Percentiles rank a stretch among this genome's conserved stretches.
These are phyloP conservation scores for Perca flavescens DNA, from an alignment of 2,113 vertebrate species.

Conservation along the genomic window DNA sequence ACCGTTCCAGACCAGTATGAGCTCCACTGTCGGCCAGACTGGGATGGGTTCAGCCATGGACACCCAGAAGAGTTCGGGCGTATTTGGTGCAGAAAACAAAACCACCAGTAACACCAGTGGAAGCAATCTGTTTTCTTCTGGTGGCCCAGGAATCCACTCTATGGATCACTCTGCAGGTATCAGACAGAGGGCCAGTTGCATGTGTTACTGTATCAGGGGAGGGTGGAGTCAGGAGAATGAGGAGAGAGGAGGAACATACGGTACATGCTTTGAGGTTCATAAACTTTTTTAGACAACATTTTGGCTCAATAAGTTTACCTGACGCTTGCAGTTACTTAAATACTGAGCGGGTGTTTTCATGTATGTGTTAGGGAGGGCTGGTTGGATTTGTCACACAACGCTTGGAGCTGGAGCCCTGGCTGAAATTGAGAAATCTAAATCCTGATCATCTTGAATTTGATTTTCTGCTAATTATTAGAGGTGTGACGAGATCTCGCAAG, in stretches of 20 bases:
- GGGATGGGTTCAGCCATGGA: constrained; percentile 65
- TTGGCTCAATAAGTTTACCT: background rate
- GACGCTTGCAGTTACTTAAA: background rate
- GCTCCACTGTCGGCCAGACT: constrained; percentile 62
- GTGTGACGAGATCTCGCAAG: too few relatives aligned
- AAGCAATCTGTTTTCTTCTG: constrained; percentile 67
- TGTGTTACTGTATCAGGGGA: constrained; percentile 8
- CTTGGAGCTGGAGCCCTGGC: background rate
- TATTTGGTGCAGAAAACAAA: constrained; percentile 74
- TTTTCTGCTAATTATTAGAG: background rate
- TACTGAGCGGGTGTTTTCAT: background rate
- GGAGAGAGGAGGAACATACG: background rate
- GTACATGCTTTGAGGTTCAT: background rate
- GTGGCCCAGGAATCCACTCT: constrained; percentile 67
- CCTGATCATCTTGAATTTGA: background rate
- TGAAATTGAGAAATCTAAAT: background rate
- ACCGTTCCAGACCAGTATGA: constrained; percentile 77
- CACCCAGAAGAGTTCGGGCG: constrained; percentile 72
- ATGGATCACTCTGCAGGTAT: constrained; percentile 78
- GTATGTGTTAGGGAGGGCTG: background rate
- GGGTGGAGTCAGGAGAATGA: background rate
- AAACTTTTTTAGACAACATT: background rate
- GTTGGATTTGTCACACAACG: background rate
- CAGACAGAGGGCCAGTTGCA: constrained; percentile 42
- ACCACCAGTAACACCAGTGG: constrained; percentile 64